Evolutionary conservation across 2,888 invertebrate genomes (phyloP).

Genomic region (Lasioglossum leucozonium): DNA sequence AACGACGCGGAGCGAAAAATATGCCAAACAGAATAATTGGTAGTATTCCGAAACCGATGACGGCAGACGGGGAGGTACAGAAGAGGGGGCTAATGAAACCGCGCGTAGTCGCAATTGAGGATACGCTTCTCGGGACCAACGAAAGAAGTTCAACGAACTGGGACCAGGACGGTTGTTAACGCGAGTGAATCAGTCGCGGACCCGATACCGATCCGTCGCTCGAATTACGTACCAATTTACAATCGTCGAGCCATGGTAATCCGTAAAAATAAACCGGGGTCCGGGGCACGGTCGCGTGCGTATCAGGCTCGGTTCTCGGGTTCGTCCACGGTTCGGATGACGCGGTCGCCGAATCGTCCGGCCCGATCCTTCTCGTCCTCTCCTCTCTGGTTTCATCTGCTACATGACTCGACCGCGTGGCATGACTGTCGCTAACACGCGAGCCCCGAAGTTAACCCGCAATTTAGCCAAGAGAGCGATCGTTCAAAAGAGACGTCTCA

Average conservation of each 20-base stretch:
- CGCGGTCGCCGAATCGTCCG: slow-evolving; percentile 64
- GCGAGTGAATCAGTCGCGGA: slow-evolving; percentile 47
- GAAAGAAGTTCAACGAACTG: slow-evolving; percentile 55
- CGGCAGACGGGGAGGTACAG: slow-evolving; percentile 20
- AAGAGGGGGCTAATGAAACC: slow-evolving; percentile 23
- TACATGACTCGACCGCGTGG: slow-evolving; percentile 74
- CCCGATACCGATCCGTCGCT: slow-evolving; percentile 55
- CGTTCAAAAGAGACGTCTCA: slow-evolving; percentile 75
- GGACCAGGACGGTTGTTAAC: slow-evolving; percentile 43
- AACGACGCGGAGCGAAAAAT: not conserved
- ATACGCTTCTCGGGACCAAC: slow-evolving; percentile 36
- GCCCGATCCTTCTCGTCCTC: slow-evolving; percentile 23
- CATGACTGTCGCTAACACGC: slow-evolving; percentile 77
- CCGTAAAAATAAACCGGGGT: slow-evolving; percentile 73
- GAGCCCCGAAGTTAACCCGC: slow-evolving; percentile 77
- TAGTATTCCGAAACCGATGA: slow-evolving; percentile 37
- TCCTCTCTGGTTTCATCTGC: slow-evolving; percentile 56
- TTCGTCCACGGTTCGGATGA: slow-evolving; percentile 54
- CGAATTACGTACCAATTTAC: slow-evolving; percentile 79
- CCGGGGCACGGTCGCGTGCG: slow-evolving; percentile 44
- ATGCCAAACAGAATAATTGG: slow-evolving; percentile 1
- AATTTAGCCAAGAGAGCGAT: slow-evolving; percentile 75
- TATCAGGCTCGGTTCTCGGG: slow-evolving; percentile 27
- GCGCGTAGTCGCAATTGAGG: slow-evolving; percentile 44
- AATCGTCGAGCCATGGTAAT: slow-evolving; percentile 72